Base-by-base conservation (phyloP, 2,113 vertebrate species). In the Jacana jacana region DNA sequence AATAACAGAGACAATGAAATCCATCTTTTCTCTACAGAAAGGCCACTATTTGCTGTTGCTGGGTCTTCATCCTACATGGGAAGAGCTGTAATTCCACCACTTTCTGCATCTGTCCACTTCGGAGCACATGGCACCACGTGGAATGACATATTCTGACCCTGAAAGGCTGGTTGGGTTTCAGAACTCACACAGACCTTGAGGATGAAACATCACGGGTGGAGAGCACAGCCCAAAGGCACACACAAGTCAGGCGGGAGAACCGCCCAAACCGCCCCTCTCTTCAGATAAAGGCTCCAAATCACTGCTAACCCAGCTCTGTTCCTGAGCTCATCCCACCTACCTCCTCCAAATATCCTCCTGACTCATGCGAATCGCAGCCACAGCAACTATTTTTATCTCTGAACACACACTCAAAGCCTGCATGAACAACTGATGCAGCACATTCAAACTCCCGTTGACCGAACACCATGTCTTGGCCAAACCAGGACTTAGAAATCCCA, bases 311-410 rank as follows among this genome's bases (percentile, higher is more conserved):
- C 86, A 77, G 66, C 87, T 92, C 76, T 91, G 51, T 46, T 94
- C 76, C 73, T 46, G 77, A 84, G 85, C 72, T 94, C 95, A 95
- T 83, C 91, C 95, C 93, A 96, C 90, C 75, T 39, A 51, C 68
- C 86, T 91, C 72, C 95, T 83, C 88, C 88, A 91, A 88, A 93
- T 86, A 93, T 88, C 93, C 86, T 90, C 81, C 90, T 95, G 93
- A 96, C 92, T 96, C 92, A 95, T 55, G 22, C 1, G 0, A 64
- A 94, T 82, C 66, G 15, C 65, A 86, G 87, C 76, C 72, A 73
- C 31, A 39, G 78, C 78, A 69, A 48, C 64, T 95, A 88, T 95
- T 93, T 94, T 94, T 96, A 92, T 55, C 64, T 84, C 64, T 40
- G 44, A 93, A 58, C 92, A 40, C 60, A 93, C 49, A 51, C 7